Conservation (phyloP, 92 coral and sea anemone species). For the Phenganax stokvisi region DNA sequence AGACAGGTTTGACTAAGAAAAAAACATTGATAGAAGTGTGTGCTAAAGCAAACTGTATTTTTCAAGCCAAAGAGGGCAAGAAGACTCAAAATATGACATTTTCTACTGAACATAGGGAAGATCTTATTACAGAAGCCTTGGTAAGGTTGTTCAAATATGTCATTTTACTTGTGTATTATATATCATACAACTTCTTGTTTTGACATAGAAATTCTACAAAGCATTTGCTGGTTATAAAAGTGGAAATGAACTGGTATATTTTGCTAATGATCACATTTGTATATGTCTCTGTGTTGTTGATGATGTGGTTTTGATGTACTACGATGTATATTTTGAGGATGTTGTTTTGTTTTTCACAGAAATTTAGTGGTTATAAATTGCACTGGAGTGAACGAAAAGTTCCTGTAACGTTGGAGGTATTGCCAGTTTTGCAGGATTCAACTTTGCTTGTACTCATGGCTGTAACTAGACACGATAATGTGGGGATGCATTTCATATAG, state of each 20-base stretch:
- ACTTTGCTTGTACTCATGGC: not conserved
- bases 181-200: not conserved
- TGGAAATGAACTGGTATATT: conserved; percentile 80
- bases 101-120: conserved; percentile 97
- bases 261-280: not conserved
- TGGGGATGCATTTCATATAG: too few relatives aligned
- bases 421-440: not conserved
- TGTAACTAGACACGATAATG: not conserved
- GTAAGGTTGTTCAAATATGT: conserved; percentile 46
- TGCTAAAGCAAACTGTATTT: not conserved
- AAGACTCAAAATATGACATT: conserved; percentile 96
- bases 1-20: not conserved
- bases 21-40: not conserved
- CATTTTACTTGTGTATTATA: not conserved
- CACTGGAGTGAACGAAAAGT: conserved; percentile 97
- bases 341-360: conserved; percentile 38
- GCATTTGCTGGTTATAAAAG: conserved; percentile 83
- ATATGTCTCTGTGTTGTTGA: too few relatives aligned
- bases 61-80: conserved; percentile 55
- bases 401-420: conserved; percentile 87
- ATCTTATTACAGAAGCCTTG: conserved; percentile 84
- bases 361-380: conserved; percentile 84
- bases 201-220: conserved; percentile 68
- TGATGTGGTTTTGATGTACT: not conserved
- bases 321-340: too few relatives aligned